A percentile compares a stretch with the other conserved stretches of the same genome.
phyloP scores from a whole-genome alignment of 1,140 invertebrate genomes.

The Aculops lycopersici region DNA sequence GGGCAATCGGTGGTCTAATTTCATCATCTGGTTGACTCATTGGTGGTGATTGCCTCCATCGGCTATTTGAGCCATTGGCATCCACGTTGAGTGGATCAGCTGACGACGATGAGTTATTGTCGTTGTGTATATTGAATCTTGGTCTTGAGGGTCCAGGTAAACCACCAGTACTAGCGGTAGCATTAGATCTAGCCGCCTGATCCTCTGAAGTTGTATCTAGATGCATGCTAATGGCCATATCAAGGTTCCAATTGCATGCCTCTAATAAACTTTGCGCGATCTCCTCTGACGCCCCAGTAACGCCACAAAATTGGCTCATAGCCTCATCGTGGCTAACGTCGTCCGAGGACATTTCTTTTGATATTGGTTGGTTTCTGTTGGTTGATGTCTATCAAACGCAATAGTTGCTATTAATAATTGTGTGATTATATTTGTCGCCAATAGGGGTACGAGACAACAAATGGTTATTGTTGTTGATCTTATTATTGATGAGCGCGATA shows the following conservation, averaged over 20 bases:
- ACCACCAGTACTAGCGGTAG: constrained; percentile 14
- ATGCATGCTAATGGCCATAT: constrained; percentile 24
- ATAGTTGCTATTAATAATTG: too few species aligned
- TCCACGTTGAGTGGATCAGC: not conserved
- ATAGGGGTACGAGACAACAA: too few species aligned
- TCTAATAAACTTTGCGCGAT: constrained; percentile 17
- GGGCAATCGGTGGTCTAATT: constrained; percentile 29
- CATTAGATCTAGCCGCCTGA: not conserved
- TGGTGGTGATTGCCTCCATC: not conserved
- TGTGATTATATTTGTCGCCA: too few species aligned
- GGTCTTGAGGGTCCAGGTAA: too few species aligned
- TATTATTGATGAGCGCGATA: too few species aligned
- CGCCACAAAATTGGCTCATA: constrained; percentile 4
- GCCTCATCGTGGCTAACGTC: constrained; percentile 2
- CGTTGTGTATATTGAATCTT: too few species aligned
- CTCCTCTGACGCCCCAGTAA: constrained; percentile 9
- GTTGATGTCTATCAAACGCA: too few species aligned
- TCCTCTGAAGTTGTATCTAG: constrained; percentile 15
- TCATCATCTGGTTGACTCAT: constrained; percentile 15
- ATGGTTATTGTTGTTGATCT: too few species aligned
- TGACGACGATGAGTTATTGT: too few species aligned
- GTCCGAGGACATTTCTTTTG: constrained; percentile 1
- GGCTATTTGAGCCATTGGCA: too few species aligned
- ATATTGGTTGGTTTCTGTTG: too few species aligned
- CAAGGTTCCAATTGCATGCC: constrained; percentile 21